A percentile compares a stretch with the other conserved stretches of the same genome.
These are phyloP conservation scores for Ladona fulva DNA, from an alignment of 1,140 invertebrate genomes.

Conservation along the genomic window DNA sequence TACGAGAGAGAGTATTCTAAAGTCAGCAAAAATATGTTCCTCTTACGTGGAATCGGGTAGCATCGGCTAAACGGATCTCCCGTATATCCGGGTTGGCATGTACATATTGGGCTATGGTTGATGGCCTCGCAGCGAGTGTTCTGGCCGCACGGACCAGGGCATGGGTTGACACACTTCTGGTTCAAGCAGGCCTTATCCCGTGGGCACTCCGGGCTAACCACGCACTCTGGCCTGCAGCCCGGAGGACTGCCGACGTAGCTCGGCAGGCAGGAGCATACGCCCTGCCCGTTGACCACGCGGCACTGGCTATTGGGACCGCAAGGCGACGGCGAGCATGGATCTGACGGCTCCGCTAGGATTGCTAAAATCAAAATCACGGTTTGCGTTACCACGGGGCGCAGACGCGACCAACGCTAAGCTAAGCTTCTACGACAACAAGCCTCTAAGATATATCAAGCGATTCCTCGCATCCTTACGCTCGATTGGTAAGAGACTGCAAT, in stretches of 20 bases:
- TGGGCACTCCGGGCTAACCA: conserved; percentile 32
- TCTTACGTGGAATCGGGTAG: conserved; percentile 28
- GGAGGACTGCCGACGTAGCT: conserved; percentile 27
- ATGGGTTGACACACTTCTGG: conserved; percentile 57
- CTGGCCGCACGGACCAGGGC: conserved; percentile 41
- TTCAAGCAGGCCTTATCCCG: conserved; percentile 44
- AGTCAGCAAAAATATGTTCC: background rate
- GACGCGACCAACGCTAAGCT: background rate
- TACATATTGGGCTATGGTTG: conserved; percentile 26
- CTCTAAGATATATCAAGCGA: conserved; percentile 30
- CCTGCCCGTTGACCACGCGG: conserved; percentile 28
- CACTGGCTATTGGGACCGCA: conserved; percentile 38
- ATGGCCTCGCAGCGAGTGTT: conserved; percentile 31
- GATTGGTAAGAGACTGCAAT: conserved; percentile 34
- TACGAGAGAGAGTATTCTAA: background rate
- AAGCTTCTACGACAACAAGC: conserved; percentile 29
- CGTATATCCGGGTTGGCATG: conserved; percentile 27
- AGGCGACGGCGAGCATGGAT: conserved; percentile 34
- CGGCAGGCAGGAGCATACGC: conserved; percentile 28
- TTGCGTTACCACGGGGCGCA: conserved; percentile 17
- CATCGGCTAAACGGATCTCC: conserved; percentile 30
- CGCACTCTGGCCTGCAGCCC: conserved; percentile 32
- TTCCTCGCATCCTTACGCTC: background rate
- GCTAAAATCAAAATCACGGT: conserved; percentile 18
- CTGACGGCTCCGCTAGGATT: conserved; percentile 22